Percentiles rank a stretch among this genome's conserved stretches.
Conservation (phyloP, 2,888 invertebrate species). For the Cosmia pyralina region DNA sequence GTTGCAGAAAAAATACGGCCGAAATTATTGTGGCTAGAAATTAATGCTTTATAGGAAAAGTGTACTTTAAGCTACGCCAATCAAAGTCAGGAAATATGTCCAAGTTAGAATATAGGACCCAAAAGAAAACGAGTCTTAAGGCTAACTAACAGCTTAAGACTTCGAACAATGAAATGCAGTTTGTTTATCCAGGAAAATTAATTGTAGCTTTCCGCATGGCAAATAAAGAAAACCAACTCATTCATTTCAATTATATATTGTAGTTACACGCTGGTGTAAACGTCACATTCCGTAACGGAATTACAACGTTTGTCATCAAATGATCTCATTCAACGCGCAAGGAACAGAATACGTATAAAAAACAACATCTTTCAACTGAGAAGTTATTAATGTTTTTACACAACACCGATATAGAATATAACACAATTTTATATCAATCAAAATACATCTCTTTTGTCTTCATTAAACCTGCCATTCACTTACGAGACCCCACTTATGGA, state of each 20-base stretch:
- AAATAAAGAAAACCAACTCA: background rate
- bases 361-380: conserved; percentile 49
- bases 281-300: conserved; percentile 29
- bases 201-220: background rate
- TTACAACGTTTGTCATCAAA: conserved; percentile 43
- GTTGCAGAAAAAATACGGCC: background rate
- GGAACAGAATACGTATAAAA: conserved; percentile 39
- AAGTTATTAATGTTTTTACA: conserved; percentile 57
- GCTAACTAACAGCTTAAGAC: background rate
- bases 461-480: conserved; percentile 30
- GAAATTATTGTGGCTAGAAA: background rate
- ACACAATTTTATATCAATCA: conserved; percentile 56
- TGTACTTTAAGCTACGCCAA: background rate
- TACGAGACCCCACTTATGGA: conserved; percentile 19
- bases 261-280: background rate
- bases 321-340: conserved; percentile 42
- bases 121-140: background rate
- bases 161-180: background rate
- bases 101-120: background rate
- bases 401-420: conserved; percentile 35
- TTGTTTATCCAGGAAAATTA: background rate
- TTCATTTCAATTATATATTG: conserved; percentile 17
- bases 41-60: background rate
- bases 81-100: background rate
- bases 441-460: conserved; percentile 34